These are phyloP conservation scores for Hippasteria phrygiana DNA, from an alignment of 53 echinoderm and acorn worm species.

Conservation along the genomic window DNA sequence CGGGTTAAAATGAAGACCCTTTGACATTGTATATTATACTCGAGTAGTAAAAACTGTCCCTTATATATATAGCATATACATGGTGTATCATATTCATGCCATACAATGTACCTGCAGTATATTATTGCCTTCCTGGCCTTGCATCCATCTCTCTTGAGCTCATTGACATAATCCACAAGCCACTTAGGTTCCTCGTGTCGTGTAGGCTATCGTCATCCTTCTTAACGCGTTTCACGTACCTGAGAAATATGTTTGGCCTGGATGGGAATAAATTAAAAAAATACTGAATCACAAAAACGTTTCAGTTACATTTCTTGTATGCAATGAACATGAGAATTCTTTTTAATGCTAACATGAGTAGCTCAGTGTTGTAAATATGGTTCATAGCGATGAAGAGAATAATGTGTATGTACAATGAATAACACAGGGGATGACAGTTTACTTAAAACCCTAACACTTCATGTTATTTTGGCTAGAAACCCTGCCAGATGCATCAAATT, in stretches of 20 bases:
- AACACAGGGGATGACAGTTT: no score
- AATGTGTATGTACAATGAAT: no score
- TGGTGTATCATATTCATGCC: background rate
- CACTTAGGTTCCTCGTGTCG: background rate
- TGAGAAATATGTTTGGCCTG: slow-evolving; percentile 1
- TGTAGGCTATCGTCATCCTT: background rate
- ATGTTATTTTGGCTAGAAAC: no score
- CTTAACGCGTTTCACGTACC: background rate
- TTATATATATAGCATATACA: background rate
- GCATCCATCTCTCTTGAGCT: background rate
- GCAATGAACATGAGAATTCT: no score
- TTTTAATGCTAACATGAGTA: no score
- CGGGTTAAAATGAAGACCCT: no score
- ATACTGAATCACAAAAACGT: no score
- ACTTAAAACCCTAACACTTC: no score
- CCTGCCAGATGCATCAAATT: no score
- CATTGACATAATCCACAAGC: background rate
- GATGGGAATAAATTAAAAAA: background rate
- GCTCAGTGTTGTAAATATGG: no score
- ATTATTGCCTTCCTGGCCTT: background rate
- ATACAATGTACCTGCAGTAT: slow-evolving; percentile 5
- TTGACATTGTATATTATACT: no score
- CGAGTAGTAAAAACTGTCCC: background rate
- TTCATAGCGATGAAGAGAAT: no score
- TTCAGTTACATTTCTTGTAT: background rate